Percentiles rank a stretch among this genome's conserved stretches.
Evolutionary conservation across 2,113 vertebrate genomes (phyloP).

Genomic region (Amia ocellicauda): DNA sequence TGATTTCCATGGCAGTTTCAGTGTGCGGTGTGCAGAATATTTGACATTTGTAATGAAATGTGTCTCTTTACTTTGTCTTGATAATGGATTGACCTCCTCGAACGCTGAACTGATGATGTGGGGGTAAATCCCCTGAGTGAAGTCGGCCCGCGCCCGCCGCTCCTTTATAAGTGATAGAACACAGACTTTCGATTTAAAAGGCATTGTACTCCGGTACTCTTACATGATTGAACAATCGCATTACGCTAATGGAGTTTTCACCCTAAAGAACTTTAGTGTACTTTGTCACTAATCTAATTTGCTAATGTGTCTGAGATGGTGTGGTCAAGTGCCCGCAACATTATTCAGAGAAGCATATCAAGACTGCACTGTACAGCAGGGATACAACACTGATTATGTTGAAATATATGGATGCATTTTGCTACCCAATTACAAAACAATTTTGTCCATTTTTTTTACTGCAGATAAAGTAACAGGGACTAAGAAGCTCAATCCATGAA

Average conservation of each 20-base stretch:
- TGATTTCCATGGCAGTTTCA: no score
- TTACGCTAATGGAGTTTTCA: background rate
- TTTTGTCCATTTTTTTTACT: background rate
- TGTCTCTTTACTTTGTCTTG: background rate
- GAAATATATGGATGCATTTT: no score
- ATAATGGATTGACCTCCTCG: background rate
- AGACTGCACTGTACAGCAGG: no score
- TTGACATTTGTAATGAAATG: background rate
- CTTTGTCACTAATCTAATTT: no score
- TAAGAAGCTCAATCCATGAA: background rate
- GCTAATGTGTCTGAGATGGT: no score
- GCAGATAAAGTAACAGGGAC: no score
- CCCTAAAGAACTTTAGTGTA: no score
- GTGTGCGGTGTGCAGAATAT: background rate
- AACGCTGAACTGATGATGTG: background rate
- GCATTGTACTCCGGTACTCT: background rate
- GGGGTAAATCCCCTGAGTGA: background rate
- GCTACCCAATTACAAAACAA: no score
- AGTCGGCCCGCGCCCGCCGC: background rate
- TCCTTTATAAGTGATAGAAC: slow-evolving; percentile 3
- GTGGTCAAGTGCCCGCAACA: no score
- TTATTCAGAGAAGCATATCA: no score
- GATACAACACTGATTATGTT: no score
- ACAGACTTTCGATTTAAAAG: background rate
- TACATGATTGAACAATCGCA: background rate